Evolutionary conservation across 2,888 invertebrate species (phyloP).

Genomic region (Cyaniris semiargus): DNA sequence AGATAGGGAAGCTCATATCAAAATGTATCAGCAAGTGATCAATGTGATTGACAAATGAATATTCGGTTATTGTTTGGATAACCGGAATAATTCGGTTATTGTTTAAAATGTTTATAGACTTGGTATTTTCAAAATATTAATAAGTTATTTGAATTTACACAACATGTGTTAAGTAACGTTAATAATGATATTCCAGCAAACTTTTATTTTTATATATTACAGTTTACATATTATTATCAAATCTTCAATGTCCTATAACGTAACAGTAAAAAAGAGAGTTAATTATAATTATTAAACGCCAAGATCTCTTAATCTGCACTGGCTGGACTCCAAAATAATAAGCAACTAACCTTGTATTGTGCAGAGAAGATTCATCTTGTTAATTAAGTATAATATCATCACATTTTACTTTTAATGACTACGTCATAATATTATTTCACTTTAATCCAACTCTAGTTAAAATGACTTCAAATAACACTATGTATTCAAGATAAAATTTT

Average conservation of each 20-base stretch:
- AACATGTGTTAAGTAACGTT: background rate
- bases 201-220: too few relatives aligned
- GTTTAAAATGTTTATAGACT: background rate
- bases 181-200: too few relatives aligned
- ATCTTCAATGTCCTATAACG: too few relatives aligned
- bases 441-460: background rate
- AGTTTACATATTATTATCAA: too few relatives aligned
- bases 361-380: background rate
- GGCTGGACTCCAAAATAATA: constrained; percentile 9
- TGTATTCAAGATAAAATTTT: background rate
- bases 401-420: background rate
- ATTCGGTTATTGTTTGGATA: background rate
- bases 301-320: background rate
- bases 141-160: background rate
- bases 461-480: background rate
- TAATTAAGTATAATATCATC: background rate
- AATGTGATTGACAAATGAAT: background rate
- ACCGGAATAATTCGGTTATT: too few relatives aligned
- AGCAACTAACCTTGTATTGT: background rate
- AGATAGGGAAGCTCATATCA: background rate
- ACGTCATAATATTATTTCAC: background rate
- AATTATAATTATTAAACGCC: constrained; percentile 14
- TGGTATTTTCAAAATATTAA: background rate
- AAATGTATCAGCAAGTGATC: constrained; percentile 46
- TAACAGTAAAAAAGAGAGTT: too few relatives aligned